These are phyloP conservation scores for Nipponia nippon DNA, from an alignment of 2,113 vertebrate species.

Conservation along the genomic window DNA sequence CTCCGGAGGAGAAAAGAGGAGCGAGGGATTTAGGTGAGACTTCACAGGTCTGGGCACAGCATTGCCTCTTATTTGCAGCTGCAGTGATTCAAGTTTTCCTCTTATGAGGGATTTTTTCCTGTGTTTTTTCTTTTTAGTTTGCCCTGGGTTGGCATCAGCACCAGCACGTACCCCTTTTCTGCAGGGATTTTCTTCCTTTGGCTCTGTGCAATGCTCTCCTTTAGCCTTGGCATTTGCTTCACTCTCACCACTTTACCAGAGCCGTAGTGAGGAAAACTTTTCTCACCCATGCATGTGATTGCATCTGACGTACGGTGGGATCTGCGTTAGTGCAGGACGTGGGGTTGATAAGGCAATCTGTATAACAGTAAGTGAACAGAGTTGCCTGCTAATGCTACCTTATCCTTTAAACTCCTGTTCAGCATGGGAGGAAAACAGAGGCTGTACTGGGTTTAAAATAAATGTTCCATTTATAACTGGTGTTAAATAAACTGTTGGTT, in stretches of 20 bases:
- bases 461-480: background rate
- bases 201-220: background rate
- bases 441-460: constrained; percentile 20
- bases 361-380: background rate
- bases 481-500: constrained; percentile 36
- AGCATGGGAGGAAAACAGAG: background rate
- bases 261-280: background rate
- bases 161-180: fast-evolving
- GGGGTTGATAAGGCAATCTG: background rate
- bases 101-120: background rate
- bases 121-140: background rate
- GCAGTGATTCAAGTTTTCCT: fast-evolving
- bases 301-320: background rate
- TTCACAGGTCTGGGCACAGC: background rate
- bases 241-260: background rate
- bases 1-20: background rate
- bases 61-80: background rate
- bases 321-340: background rate
- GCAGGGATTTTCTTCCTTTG: background rate
- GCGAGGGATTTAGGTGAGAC: constrained; percentile 31
- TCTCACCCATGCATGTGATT: background rate
- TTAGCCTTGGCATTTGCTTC: background rate
- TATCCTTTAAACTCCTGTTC: constrained; percentile 20
- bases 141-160: background rate
- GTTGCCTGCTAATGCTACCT: background rate